phyloP scores from a whole-genome alignment of 2,797 vertebrate species.

The Alca torda region DNA sequence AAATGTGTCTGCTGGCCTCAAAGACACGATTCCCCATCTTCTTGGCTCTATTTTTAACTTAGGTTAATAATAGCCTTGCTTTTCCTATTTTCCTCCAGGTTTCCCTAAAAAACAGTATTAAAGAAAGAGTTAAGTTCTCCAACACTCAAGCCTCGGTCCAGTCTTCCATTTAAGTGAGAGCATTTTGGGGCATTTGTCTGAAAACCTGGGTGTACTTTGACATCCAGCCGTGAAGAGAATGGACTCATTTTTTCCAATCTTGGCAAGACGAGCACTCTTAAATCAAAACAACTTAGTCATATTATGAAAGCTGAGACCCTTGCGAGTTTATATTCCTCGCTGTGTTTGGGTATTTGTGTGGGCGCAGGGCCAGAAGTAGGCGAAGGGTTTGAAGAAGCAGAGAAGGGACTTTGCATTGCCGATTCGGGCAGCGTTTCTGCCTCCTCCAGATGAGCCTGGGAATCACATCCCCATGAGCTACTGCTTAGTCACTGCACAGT shows the following conservation, averaged over 20 bases:
- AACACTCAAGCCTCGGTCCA: neutral
- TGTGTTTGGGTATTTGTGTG: conserved; percentile 25
- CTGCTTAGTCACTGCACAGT: neutral
- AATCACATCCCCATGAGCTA: neutral
- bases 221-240: conserved; percentile 32
- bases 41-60: neutral
- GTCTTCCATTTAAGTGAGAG: neutral
- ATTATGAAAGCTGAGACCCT: conserved; percentile 59
- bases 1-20: neutral
- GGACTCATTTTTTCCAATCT: conserved; percentile 56
- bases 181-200: conserved; percentile 12
- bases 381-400: neutral
- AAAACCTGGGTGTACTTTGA: conserved; percentile 37
- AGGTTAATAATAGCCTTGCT: neutral
- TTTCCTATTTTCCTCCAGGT: neutral
- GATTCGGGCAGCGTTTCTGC: conserved; percentile 1
- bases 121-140: neutral
- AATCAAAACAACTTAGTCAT: conserved; percentile 64
- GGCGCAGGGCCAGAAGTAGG: neutral
- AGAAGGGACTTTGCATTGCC: neutral
- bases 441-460: neutral
- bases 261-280: conserved; percentile 25
- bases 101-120: neutral
- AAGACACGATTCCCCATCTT: neutral
- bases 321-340: conserved; percentile 20